These are phyloP conservation scores for Hippocampus guttulatus DNA, from an alignment of 2,113 vertebrate genomes.

Conservation along the genomic window DNA sequence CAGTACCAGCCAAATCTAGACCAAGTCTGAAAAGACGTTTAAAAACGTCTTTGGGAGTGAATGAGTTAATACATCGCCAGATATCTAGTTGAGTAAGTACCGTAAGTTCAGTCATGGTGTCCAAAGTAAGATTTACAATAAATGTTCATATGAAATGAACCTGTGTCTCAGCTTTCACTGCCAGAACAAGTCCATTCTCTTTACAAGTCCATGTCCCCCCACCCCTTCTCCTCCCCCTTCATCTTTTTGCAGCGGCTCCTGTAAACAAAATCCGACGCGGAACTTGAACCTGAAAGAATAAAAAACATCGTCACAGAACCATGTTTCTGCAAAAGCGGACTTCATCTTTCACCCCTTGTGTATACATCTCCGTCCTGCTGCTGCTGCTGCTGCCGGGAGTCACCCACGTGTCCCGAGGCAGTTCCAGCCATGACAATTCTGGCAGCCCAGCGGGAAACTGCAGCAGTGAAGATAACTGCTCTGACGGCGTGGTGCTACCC, in stretches of 20 bases:
- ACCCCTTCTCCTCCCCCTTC: background rate
- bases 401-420: constrained; percentile 55
- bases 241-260: constrained; percentile 28
- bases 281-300: constrained; percentile 25
- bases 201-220: too few relatives aligned
- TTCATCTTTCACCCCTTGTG: constrained; percentile 34
- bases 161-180: too few relatives aligned
- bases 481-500: constrained; percentile 77
- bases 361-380: constrained; percentile 57
- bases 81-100: background rate
- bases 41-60: too few relatives aligned
- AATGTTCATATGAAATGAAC: too few relatives aligned
- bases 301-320: constrained; percentile 17
- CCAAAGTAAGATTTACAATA: too few relatives aligned
- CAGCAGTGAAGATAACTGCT: constrained; percentile 69
- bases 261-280: background rate
- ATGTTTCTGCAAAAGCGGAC: constrained; percentile 48
- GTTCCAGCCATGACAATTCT: constrained; percentile 27
- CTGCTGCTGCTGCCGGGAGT: constrained; percentile 65
- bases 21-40: too few relatives aligned
- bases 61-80: background rate
- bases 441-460: constrained; percentile 56
- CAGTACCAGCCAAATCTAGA: too few relatives aligned
- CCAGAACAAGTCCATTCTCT: background rate
- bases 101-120: too few relatives aligned